phyloP scores from a whole-genome alignment of 1,140 invertebrate species.

The Drosophila elegans region DNA sequence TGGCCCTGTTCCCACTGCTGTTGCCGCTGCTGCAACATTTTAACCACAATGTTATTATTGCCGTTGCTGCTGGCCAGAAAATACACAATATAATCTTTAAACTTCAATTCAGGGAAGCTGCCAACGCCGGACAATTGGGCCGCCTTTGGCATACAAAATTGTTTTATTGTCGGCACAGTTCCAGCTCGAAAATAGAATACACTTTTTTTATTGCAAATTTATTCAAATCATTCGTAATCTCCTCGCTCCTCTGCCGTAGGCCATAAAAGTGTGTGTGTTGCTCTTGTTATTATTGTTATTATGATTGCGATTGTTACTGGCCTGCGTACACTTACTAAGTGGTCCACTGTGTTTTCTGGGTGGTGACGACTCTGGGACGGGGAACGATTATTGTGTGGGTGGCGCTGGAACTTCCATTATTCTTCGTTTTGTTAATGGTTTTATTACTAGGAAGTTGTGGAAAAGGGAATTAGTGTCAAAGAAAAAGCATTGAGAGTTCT shows the following conservation, averaged over 20 bases:
- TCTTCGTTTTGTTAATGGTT: constrained; percentile 54
- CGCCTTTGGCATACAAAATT: constrained; percentile 67
- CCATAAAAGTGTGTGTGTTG: constrained; percentile 61
- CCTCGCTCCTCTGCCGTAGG: constrained; percentile 33
- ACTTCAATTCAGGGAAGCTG: constrained; percentile 40
- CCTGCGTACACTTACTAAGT: constrained; percentile 57
- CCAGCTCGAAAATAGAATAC: constrained; percentile 45
- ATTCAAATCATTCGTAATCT: constrained; percentile 82
- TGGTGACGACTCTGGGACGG: constrained; percentile 7
- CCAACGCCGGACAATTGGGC: constrained; percentile 68
- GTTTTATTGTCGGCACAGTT: constrained; percentile 79
- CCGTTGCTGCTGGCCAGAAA: constrained; percentile 43
- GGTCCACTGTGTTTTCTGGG: constrained; percentile 65
- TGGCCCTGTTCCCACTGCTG: constrained; percentile 65
- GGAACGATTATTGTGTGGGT: constrained; percentile 46
- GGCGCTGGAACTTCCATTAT: constrained; percentile 20
- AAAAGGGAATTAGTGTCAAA: constrained; percentile 1
- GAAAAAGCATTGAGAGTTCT: too few relatives aligned
- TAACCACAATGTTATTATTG: constrained; percentile 67
- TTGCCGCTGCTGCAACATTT: constrained; percentile 49
- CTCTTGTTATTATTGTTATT: constrained; percentile 48
- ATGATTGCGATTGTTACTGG: constrained; percentile 58
- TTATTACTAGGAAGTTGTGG: constrained; percentile 27
- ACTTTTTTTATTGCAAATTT: constrained; percentile 81
- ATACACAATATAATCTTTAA: constrained; percentile 67